A percentile compares a stretch with the other conserved stretches of the same genome.
These are phyloP conservation scores for Murina feae DNA, from an alignment of 2,113 vertebrate species.

Conservation along the genomic window DNA sequence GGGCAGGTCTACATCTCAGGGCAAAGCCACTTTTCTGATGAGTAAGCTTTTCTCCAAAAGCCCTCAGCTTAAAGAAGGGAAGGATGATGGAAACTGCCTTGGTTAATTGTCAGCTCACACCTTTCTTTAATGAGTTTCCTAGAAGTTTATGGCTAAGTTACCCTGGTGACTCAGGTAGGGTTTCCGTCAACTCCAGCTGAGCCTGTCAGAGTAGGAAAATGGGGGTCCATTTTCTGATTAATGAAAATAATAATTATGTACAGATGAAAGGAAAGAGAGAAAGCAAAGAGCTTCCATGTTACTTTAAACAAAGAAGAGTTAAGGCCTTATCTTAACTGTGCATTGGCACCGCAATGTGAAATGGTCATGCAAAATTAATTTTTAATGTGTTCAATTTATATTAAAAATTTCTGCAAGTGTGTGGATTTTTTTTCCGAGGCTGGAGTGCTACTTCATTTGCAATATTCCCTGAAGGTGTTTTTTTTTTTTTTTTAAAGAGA, in stretches of 20 bases:
- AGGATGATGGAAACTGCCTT: constrained; percentile 71
- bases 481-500: constrained; percentile 85
- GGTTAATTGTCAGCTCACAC: constrained; percentile 84
- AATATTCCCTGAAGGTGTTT: constrained; percentile 91
- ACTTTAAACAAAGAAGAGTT: constrained; percentile 89
- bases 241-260: constrained; percentile 87
- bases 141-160: constrained; percentile 87
- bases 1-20: neutral
- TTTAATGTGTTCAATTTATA: constrained; percentile 92
- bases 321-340: constrained; percentile 88
- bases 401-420: constrained; percentile 92
- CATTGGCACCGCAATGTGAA: constrained; percentile 88
- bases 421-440: constrained; percentile 87
- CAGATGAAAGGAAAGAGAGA: constrained; percentile 74
- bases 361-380: constrained; percentile 92
- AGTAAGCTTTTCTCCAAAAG: constrained; percentile 79
- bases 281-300: constrained; percentile 81
- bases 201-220: constrained; percentile 77
- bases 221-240: constrained; percentile 83
- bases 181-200: constrained; percentile 82
- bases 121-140: constrained; percentile 89
- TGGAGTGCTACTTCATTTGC: constrained; percentile 90
- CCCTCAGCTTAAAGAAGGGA: neutral
- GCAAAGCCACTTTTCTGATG: constrained; percentile 75
- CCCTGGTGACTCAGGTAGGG: constrained; percentile 84